These are phyloP conservation scores for Formicarius rufipectus DNA, from an alignment of 2,113 vertebrate species.

Conservation along the genomic window DNA sequence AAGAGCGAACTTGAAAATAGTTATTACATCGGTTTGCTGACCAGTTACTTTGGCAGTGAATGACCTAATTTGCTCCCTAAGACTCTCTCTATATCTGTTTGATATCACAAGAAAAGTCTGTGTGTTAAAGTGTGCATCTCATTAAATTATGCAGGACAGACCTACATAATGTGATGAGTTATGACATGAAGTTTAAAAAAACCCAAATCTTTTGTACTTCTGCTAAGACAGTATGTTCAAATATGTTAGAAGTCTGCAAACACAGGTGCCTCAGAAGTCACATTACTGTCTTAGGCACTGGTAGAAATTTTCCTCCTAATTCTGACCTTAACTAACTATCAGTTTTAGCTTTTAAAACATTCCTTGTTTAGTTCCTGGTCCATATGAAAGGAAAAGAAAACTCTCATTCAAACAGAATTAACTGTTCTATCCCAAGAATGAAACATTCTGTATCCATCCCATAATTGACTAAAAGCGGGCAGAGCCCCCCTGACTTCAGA, in stretches of 20 bases:
- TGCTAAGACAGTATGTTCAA: conserved; percentile 39
- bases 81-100: neutral
- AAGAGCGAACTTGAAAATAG: conserved; percentile 52
- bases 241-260: conserved; percentile 44
- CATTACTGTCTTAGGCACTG: neutral
- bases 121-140: conserved; percentile 59
- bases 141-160: conserved; percentile 42
- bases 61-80: neutral
- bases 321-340: neutral
- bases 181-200: conserved; percentile 32
- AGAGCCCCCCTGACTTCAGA: neutral
- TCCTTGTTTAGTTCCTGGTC: neutral
- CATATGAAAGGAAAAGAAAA: neutral
- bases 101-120: conserved; percentile 2
- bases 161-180: conserved; percentile 52
- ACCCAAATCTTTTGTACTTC: conserved; percentile 45
- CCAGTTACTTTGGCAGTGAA: neutral
- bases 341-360: neutral
- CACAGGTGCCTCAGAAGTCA: neutral
- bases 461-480: neutral
- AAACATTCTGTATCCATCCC: neutral
- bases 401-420: neutral
- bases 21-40: conserved; percentile 27
- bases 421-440: neutral
- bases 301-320: neutral